Percentiles rank a stretch among this genome's conserved stretches.
These are phyloP conservation scores for Eira barbara DNA, from an alignment of 2,113 vertebrate species.

Conservation along the genomic window DNA sequence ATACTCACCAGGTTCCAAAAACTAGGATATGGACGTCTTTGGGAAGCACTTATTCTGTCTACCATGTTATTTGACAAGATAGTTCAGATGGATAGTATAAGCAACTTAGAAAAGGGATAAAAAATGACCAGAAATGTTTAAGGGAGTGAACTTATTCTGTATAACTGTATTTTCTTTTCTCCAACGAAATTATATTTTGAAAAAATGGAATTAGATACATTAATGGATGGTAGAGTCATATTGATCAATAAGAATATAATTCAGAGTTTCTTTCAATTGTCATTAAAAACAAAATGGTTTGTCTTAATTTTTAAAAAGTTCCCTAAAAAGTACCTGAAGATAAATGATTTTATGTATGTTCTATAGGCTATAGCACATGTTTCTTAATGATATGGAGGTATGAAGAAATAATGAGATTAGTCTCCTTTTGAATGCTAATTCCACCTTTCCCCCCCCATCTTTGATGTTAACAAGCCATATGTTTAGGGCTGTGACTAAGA, in stretches of 20 bases:
- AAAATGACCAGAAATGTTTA: neutral
- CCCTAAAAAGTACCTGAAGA: neutral
- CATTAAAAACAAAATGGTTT: neutral
- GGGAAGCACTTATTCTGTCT: neutral
- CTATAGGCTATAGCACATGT: neutral
- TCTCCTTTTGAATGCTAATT: neutral
- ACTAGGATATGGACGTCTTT: neutral
- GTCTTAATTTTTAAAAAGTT: neutral
- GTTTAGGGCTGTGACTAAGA: neutral
- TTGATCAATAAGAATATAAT: neutral
- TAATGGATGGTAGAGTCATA: neutral
- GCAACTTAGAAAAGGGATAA: neutral
- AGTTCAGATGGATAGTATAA: neutral
- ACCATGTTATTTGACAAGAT: neutral
- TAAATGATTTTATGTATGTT: neutral
- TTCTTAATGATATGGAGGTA: neutral
- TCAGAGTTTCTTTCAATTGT: neutral
- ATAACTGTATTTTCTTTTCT: neutral
- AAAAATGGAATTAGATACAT: neutral
- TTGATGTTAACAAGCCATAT: neutral
- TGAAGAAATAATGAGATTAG: neutral
- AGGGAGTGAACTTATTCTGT: neutral
- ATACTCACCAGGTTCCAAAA: neutral
- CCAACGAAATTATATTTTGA: neutral
- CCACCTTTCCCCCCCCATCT: neutral